phyloP scores from a whole-genome alignment of 2,797 vertebrate genomes.

The Zonotrichia albicollis region DNA sequence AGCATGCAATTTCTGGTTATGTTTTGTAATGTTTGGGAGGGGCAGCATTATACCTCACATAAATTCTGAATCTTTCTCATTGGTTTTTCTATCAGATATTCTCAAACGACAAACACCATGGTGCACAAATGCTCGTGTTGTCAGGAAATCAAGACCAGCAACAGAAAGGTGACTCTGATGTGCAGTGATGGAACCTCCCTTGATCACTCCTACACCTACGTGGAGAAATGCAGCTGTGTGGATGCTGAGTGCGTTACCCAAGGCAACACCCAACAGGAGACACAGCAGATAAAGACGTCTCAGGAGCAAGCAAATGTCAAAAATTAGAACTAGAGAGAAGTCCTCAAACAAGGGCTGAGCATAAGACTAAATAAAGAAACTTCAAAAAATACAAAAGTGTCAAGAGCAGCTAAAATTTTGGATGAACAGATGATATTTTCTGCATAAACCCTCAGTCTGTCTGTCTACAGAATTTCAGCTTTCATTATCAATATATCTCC shows the following conservation, averaged over 20 bases:
- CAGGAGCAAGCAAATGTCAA: background rate
- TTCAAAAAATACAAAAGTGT: background rate
- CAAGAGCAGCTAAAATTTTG: slow-evolving; percentile 41
- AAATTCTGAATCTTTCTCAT: background rate
- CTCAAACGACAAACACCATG: slow-evolving; percentile 23
- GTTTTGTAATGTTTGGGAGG: background rate
- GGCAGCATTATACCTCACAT: background rate
- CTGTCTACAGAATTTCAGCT: background rate
- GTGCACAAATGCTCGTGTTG: slow-evolving; percentile 72
- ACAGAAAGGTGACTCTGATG: slow-evolving; percentile 43
- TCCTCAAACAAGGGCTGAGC: background rate
- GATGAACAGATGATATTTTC: slow-evolving; percentile 4
- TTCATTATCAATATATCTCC: background rate
- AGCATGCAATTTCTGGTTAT: background rate
- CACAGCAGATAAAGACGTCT: background rate
- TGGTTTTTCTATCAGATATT: slow-evolving; percentile 69
- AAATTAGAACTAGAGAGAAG: background rate
- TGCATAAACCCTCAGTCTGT: background rate
- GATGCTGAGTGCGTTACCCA: slow-evolving; percentile 15
- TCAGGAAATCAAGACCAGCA: slow-evolving; percentile 68
- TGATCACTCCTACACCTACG: slow-evolving; percentile 60
- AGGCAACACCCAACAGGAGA: background rate
- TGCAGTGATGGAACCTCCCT: slow-evolving; percentile 60
- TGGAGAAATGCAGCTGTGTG: slow-evolving; percentile 72
- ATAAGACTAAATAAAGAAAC: background rate